Conservation (phyloP, 2,113 vertebrate genomes). For the Paratilapia polleni region DNA sequence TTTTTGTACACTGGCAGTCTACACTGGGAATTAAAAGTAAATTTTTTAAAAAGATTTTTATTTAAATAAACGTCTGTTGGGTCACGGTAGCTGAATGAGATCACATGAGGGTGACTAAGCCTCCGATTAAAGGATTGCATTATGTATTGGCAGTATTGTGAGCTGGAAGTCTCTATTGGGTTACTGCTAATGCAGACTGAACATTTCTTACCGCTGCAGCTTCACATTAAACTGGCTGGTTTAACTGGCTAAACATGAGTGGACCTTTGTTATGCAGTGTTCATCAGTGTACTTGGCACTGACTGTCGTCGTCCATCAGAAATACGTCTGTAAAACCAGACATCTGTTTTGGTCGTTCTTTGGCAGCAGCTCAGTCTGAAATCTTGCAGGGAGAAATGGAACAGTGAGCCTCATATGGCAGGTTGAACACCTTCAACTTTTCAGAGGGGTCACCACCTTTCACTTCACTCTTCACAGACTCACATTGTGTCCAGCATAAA, state of each 20-base stretch:
- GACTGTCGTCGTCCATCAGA: neutral
- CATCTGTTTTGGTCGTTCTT: neutral
- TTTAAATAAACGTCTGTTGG: neutral
- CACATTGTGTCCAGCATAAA: neutral
- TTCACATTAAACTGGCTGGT: neutral
- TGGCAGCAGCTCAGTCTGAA: neutral
- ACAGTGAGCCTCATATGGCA: neutral
- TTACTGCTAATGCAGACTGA: too few relatives aligned
- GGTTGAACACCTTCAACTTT: neutral
- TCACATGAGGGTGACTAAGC: neutral
- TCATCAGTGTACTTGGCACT: neutral
- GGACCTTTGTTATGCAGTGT: neutral
- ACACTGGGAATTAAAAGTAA: neutral
- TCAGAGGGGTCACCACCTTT: too few relatives aligned
- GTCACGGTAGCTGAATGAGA: neutral
- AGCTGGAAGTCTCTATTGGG: neutral
- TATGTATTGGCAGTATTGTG: neutral
- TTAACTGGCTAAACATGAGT: too few relatives aligned
- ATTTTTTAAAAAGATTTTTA: neutral
- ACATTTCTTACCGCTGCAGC: neutral
- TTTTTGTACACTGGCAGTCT: neutral
- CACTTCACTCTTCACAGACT: neutral
- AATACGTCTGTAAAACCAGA: neutral
- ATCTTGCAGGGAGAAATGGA: neutral
- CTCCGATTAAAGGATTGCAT: neutral